These are phyloP conservation scores for Nothoprocta pentlandii DNA, from an alignment of 2,113 vertebrate species.

Conservation along the genomic window DNA sequence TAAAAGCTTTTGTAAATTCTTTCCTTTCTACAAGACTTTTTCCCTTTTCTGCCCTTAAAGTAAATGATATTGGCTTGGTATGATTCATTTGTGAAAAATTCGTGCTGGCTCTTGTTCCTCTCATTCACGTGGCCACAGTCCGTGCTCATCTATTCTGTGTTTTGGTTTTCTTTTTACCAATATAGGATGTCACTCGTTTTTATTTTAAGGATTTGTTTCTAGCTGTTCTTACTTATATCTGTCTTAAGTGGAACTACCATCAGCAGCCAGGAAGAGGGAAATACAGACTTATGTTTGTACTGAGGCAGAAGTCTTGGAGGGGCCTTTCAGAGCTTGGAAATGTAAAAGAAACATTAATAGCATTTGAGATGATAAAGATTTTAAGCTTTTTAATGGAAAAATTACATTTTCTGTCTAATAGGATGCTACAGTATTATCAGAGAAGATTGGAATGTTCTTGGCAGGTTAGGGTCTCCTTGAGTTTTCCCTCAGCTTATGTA, in stretches of 20 bases:
- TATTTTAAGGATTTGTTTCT: slow-evolving; percentile 8
- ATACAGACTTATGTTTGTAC: neutral
- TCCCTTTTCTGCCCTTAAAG: neutral
- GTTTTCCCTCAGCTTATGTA: neutral
- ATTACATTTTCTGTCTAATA: neutral
- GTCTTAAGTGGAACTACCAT: neutral
- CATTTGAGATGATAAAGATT: neutral
- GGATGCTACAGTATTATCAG: neutral
- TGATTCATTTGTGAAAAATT: neutral
- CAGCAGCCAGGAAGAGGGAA: neutral
- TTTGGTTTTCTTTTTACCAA: neutral
- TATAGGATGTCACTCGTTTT: neutral
- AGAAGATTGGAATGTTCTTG: neutral
- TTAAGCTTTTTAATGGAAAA: neutral
- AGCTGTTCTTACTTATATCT: neutral
- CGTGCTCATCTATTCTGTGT: neutral
- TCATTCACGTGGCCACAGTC: neutral
- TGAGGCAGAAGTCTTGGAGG: neutral
- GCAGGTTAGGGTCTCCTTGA: neutral
- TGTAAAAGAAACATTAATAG: neutral
- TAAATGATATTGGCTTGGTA: neutral
- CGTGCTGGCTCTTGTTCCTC: neutral
- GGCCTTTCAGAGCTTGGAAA: neutral
- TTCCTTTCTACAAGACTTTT: neutral
- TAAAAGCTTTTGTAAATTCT: neutral